Percentiles rank a stretch among this genome's conserved stretches.
Evolutionary conservation across 2,113 vertebrate genomes (phyloP).

Genomic region (Amblyornis subalaris): DNA sequence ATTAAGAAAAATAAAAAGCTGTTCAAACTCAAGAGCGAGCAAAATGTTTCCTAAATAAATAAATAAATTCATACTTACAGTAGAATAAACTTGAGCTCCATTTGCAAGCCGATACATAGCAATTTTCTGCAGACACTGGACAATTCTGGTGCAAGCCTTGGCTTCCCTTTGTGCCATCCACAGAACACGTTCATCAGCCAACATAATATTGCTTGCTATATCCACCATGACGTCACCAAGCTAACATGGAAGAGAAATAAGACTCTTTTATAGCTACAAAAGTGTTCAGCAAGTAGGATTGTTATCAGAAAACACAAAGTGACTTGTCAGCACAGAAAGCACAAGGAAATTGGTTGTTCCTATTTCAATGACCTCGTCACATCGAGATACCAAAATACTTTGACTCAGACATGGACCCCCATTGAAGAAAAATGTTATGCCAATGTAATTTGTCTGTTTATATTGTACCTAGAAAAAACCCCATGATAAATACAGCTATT

Average conservation of each 20-base stretch:
- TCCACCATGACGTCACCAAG: conserved; percentile 94
- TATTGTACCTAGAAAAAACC: not conserved
- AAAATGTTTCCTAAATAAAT: not conserved
- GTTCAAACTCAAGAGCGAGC: not conserved
- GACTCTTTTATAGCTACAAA: not conserved
- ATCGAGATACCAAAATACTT: not conserved
- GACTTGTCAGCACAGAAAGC: not conserved
- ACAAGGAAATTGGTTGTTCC: not conserved
- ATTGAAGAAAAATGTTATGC: not conserved
- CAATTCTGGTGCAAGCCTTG: conserved; percentile 88
- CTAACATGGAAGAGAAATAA: conserved; percentile 64
- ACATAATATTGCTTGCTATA: conserved; percentile 95
- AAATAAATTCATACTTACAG: conserved; percentile 68
- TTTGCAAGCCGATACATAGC: conserved; percentile 82
- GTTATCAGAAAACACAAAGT: not conserved
- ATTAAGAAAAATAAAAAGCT: conserved; percentile 18
- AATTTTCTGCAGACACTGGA: conserved; percentile 87
- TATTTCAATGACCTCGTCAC: not conserved
- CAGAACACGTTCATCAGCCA: conserved; percentile 90
- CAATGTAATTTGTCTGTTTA: not conserved
- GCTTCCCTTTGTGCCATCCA: conserved; percentile 92
- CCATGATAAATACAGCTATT: not conserved
- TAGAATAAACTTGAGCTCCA: conserved; percentile 87
- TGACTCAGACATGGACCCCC: not conserved
- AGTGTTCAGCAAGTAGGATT: not conserved